Percentiles rank a stretch among this genome's conserved stretches.
These are phyloP conservation scores for Rhagophthalmus giganteus DNA, from an alignment of 2,888 invertebrate species.

Conservation along the genomic window DNA sequence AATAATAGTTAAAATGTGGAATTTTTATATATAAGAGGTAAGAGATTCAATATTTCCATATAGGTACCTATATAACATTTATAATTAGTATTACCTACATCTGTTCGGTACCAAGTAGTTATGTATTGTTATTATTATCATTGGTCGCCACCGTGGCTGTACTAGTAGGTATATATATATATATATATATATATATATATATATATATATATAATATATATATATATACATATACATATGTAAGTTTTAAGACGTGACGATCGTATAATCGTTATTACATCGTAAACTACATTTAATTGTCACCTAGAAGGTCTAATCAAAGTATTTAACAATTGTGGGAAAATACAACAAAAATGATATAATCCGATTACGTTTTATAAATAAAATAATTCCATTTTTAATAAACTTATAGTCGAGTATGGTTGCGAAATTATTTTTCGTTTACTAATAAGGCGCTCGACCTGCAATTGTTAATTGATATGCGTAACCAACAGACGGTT, in stretches of 20 bases:
- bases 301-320: no score
- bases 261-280: not conserved
- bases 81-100: not conserved
- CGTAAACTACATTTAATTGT: no score
- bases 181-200: conserved; percentile 14
- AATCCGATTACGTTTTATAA: no score
- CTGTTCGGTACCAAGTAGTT: conserved; percentile 10
- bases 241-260: not conserved
- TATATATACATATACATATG: not conserved
- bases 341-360: no score
- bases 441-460: conserved; percentile 1
- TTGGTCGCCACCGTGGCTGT: conserved; percentile 51
- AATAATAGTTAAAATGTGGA: conserved; percentile 16
- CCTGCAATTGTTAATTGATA: conserved; percentile 17
- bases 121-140: conserved; percentile 38
- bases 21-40: conserved; percentile 10
- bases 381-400: no score
- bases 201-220: not conserved
- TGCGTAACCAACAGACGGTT: conserved; percentile 15
- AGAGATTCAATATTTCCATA: no score
- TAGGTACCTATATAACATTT: no score
- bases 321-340: no score
- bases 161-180: no score
- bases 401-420: no score
- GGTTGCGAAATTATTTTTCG: conserved; percentile 1